Base-by-base conservation (phyloP, 2,113 vertebrate species). In the Ailuropoda melanoleuca region DNA sequence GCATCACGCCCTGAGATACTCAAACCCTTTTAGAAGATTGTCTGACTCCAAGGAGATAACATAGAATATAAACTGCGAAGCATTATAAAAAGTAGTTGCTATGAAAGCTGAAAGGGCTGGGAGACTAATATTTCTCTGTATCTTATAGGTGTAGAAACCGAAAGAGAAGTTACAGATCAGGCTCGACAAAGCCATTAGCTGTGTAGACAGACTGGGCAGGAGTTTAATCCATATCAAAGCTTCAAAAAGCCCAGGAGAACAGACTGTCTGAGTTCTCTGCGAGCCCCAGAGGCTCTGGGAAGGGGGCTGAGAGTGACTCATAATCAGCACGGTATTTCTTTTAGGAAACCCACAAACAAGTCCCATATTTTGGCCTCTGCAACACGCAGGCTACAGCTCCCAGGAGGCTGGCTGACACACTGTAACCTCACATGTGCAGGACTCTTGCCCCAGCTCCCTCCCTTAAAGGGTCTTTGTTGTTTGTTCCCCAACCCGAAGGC, bases 351-450 rank as follows among this genome's bases (percentile, higher is more conserved):
- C 94, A 48, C 2, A 26, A 90, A 78, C 50, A 83, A 98, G 90
- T 0, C 0, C 64, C 1, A 12, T 85, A 64, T 90, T 95, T 72
- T 93, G 96, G 98, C 95, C 3, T 1, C 88, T 0, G 0, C 77
- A n/a, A 13, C 0, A 0, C 93, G 72, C 60, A 0, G 0, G 85
- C 64, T 24, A 39, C 10, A 58, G 37, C 86, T 37, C 95, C 74
- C 0, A 0, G 5, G 70, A 90, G 84, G 56, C 83, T 1, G 39
- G 50, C 95, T 34, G n/a, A 8, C 64, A 56, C 93, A 88, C 97
- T 77, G 78, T 31, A 97, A 85, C 88, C 6, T 0, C 97, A 97
- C 98, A 99, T 98, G 96, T 98, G 97, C 94, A 98, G 83, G 81
- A 50, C 81, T 91, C 77, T 78, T 21, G 12, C 83, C 78, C 53